Percentiles rank a stretch among this genome's conserved stretches.
Conservation (phyloP, 2,113 vertebrate species). For the Ahaetulla prasina region DNA sequence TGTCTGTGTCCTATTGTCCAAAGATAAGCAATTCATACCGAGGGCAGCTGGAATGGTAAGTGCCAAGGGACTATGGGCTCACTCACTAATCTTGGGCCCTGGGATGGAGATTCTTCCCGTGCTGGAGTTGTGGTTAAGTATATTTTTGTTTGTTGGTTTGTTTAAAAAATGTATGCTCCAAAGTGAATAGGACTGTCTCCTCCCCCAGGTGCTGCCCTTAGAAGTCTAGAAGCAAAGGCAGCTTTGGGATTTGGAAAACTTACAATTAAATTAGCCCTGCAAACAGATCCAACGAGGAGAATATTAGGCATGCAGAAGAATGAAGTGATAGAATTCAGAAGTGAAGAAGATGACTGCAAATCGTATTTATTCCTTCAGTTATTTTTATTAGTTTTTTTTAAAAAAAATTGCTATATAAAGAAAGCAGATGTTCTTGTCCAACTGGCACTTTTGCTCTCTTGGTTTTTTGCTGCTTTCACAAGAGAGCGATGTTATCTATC, state of each 20-base stretch:
- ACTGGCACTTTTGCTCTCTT: not conserved
- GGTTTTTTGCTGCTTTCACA: not conserved
- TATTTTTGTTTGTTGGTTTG: not conserved
- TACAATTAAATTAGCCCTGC: constrained; percentile 3
- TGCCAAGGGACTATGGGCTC: not conserved
- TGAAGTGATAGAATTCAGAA: not conserved
- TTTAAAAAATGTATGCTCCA: not conserved
- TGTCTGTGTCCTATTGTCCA: constrained; percentile 79
- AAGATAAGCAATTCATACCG: constrained; percentile 46
- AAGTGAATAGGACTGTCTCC: not conserved
- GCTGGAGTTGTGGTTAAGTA: not conserved
- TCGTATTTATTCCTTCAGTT: not conserved
- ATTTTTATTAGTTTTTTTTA: not conserved
- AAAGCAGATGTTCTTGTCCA: not conserved
- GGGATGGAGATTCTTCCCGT: not conserved
- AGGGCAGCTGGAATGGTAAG: constrained; percentile 42
- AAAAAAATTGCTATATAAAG: too few species aligned
- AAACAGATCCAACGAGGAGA: not conserved
- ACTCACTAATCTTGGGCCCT: not conserved
- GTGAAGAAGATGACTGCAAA: not conserved
- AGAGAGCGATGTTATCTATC: not conserved
- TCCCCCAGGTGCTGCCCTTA: not conserved
- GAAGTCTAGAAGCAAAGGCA: not conserved
- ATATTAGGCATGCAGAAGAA: not conserved
- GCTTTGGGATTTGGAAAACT: not conserved